A percentile compares a stretch with the other conserved stretches of the same genome.
These are phyloP conservation scores for Caenorhabditis latens DNA, from an alignment of 1,140 invertebrate species.

Conservation along the genomic window DNA sequence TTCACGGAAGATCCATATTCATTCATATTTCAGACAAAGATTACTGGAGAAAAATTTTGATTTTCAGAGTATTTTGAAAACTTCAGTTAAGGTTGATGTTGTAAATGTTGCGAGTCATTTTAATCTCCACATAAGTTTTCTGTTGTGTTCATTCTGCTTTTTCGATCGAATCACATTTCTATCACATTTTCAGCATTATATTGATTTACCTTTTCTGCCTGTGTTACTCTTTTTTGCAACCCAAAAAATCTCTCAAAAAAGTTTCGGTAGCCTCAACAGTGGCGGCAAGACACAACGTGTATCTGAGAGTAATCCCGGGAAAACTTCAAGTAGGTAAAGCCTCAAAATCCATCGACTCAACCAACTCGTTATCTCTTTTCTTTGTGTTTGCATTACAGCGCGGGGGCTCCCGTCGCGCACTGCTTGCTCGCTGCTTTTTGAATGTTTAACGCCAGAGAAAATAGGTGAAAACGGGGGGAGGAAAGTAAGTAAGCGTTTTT, in stretches of 20 bases:
- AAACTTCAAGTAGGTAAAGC: conserved; percentile 54
- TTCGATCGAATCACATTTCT: too few relatives aligned
- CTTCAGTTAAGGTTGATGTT: too few relatives aligned
- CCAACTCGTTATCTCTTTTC: conserved; percentile 50
- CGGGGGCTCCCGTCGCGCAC: conserved; percentile 44
- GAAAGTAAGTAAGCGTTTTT: neutral
- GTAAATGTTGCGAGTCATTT: too few relatives aligned
- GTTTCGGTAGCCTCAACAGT: conserved; percentile 2
- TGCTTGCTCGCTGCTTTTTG: conserved; percentile 42
- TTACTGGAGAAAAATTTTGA: too few relatives aligned
- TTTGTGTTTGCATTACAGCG: conserved; percentile 50
- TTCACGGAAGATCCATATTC: too few relatives aligned
- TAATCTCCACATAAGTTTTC: too few relatives aligned
- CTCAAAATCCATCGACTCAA: conserved; percentile 49
- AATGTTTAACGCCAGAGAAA: conserved; percentile 39
- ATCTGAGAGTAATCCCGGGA: conserved; percentile 47
- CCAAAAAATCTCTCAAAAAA: conserved; percentile 14
- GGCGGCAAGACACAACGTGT: conserved; percentile 49
- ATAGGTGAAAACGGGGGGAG: neutral
- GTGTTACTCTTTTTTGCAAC: neutral
- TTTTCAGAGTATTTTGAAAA: too few relatives aligned
- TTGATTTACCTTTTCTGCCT: neutral
- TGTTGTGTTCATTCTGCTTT: neutral
- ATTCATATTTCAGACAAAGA: too few relatives aligned
- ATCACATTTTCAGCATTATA: too few relatives aligned